Conservation (phyloP, 1,140 invertebrate species). For the Lepidurus arcticus region DNA sequence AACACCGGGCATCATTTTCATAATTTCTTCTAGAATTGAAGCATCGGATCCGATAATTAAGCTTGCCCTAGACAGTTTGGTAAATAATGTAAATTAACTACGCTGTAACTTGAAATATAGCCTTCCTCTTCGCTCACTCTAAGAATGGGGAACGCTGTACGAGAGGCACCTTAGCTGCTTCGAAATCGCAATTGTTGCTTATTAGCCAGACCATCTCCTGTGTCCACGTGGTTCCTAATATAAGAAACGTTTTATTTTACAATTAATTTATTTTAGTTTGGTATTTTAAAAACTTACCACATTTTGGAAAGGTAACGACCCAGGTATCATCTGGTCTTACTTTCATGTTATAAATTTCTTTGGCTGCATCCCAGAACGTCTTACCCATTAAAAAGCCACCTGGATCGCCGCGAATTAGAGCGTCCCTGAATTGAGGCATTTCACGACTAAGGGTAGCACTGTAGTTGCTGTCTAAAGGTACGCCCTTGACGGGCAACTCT, state of each 20-base stretch:
- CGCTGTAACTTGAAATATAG: background rate
- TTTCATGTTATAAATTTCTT: constrained; percentile 31
- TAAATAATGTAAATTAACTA: background rate
- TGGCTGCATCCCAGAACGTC: constrained; percentile 27
- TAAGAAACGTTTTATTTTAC: background rate
- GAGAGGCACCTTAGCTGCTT: constrained; percentile 45
- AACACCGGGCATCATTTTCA: constrained; percentile 47
- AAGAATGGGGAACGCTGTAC: constrained; percentile 45
- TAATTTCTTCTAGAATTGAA: background rate
- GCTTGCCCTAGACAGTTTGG: background rate
- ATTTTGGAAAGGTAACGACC: constrained; percentile 34
- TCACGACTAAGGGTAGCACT: background rate
- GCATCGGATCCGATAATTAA: background rate
- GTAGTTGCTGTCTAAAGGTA: background rate
- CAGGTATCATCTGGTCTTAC: constrained; percentile 31
- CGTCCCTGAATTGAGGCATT: constrained; percentile 30
- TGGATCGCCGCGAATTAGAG: constrained; percentile 25
- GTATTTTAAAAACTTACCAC: constrained; percentile 26
- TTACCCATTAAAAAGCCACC: constrained; percentile 27
- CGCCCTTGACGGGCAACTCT: background rate
- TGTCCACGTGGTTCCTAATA: constrained; percentile 52
- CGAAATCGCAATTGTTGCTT: constrained; percentile 49
- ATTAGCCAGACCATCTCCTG: constrained; percentile 57
- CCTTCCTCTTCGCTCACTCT: constrained; percentile 44
- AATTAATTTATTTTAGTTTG: too few species aligned